Base-by-base conservation (phyloP, 2,888 invertebrate genomes). In the Dynastes tityus region DNA sequence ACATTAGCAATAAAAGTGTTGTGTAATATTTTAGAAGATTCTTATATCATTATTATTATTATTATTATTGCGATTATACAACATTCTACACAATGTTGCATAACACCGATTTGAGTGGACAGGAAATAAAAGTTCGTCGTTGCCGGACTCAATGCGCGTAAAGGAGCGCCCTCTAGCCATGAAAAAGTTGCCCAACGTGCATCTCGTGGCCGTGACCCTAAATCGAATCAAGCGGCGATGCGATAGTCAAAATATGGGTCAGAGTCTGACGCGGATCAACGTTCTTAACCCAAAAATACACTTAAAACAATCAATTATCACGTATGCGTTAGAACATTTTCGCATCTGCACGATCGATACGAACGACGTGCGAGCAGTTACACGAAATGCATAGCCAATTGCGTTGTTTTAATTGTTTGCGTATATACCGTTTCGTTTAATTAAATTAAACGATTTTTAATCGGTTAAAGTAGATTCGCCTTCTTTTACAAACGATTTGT, bases 281-380 rank as follows among this genome's bases (percentile, higher is more conserved):
- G 71, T 71, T 55, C 71, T 71, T 71, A 71, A 71, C 55, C 55
- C 58, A 71, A 71, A 71, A 58, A 71, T 71, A 55, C 37, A 71
- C 58, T 71, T 71, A 58, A 71, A 37, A 71, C 71, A 71, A 71
- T 71, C 71, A 71, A 71, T 71, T 55, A 68, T 68, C 68, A 68
- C 68, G 68, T 68, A 68, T 49, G 68, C 68, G 68, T 68, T 68
- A 68, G 68, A 68, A 68, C 37, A 68, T 68, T 68, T 68, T 68
- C 68, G 68, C 68, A 68, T 68, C 27, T 51, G 13, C 27, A 3
- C 68, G 68, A 68, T 49, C 68, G 49, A 16, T 27, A 67, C 45
- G 2, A 67, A 40, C 45, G 27, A 40, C 40, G 16, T 16, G 16
- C 65, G 27, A 37, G 51, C 22, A 45, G 8, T 0, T 27, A 68